Percentiles rank a stretch among this genome's conserved stretches.
Evolutionary conservation across 2,797 vertebrate genomes (phyloP).

Genomic region (Linurgus olivaceus): DNA sequence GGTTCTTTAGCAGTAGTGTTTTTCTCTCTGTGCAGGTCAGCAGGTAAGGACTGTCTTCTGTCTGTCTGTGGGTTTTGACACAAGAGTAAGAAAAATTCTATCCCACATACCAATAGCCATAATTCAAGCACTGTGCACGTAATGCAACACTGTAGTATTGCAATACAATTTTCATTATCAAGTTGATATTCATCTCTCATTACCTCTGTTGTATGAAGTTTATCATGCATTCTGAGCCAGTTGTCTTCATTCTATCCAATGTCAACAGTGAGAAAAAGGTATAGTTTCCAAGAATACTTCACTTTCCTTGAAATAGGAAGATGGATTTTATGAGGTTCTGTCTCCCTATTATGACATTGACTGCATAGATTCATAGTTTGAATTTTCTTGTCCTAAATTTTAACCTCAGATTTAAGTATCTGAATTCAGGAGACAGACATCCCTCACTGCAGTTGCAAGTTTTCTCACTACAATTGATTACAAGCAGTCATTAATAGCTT

Average conservation of each 20-base stretch:
- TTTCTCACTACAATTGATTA: slow-evolving; percentile 9
- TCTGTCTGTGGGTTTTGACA: neutral
- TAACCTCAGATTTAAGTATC: neutral
- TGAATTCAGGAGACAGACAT: neutral
- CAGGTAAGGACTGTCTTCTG: neutral
- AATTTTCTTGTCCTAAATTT: neutral
- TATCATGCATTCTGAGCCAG: neutral
- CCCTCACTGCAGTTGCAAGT: neutral
- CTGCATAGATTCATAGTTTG: neutral
- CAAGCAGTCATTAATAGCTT: neutral
- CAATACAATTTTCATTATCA: neutral
- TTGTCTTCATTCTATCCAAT: neutral
- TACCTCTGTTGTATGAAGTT: neutral
- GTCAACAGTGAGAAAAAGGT: neutral
- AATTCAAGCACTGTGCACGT: neutral
- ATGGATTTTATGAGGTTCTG: neutral
- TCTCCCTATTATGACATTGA: neutral
- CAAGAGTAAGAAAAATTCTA: neutral
- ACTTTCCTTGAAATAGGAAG: neutral
- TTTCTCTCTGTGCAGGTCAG: neutral
- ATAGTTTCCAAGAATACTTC: neutral
- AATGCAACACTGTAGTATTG: neutral
- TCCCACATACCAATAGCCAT: neutral
- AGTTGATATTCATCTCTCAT: neutral
- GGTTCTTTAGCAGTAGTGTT: neutral